Conservation (phyloP, 2,113 vertebrate genomes). For the Nothocercus julius region DNA sequence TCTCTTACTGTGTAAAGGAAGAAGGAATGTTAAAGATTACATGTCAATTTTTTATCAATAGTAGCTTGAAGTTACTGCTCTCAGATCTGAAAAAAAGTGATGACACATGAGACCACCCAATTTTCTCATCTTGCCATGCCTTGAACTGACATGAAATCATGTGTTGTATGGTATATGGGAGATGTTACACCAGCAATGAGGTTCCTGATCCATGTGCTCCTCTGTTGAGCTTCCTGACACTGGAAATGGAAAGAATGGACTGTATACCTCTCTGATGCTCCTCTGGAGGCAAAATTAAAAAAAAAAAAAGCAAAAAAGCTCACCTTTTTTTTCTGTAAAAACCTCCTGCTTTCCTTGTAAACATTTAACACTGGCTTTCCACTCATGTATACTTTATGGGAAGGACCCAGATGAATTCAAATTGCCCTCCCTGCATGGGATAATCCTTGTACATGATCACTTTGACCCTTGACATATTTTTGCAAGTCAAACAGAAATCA, state of each 20-base stretch:
- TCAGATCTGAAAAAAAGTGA: conserved; percentile 4
- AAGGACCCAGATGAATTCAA: neutral
- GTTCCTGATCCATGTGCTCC: neutral
- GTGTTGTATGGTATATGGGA: neutral
- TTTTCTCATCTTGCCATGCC: neutral
- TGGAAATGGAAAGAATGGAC: neutral
- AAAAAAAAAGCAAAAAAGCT: neutral
- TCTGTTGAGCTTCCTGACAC: neutral
- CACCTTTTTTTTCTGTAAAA: neutral
- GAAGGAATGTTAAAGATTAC: neutral
- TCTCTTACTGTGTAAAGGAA: neutral
- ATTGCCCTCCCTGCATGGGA: neutral
- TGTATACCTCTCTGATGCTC: neutral
- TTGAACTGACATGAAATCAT: neutral
- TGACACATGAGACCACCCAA: neutral
- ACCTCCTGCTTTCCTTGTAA: neutral
- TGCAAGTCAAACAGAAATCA: conserved; percentile 66
- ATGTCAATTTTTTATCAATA: neutral
- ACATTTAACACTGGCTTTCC: neutral
- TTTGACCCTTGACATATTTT: conserved; percentile 49
- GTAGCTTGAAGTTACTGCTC: neutral
- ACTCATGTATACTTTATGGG: neutral
- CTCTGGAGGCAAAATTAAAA: neutral
- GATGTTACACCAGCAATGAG: neutral
- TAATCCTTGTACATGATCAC: neutral